phyloP scores from a whole-genome alignment of 2,797 vertebrate genomes.

The Diplodus sargus region DNA sequence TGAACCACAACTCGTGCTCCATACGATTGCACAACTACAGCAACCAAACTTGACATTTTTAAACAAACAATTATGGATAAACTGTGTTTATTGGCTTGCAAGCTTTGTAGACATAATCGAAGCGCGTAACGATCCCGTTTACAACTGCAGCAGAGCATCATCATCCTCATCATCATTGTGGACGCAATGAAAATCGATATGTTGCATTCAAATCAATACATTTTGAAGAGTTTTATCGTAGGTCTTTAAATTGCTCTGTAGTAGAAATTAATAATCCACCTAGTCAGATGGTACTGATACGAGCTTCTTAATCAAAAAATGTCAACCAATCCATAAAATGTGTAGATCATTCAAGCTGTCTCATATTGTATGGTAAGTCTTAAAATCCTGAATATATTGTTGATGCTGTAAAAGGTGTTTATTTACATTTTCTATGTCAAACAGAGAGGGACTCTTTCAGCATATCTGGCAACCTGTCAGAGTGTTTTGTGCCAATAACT shows the following conservation, averaged over 20 bases:
- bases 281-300: neutral
- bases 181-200: conserved; percentile 1
- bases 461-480: too few relatives aligned
- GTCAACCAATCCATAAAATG: neutral
- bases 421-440: too few relatives aligned
- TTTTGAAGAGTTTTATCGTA: neutral
- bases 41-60: neutral
- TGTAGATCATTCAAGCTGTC: neutral
- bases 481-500: too few relatives aligned
- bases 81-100: neutral
- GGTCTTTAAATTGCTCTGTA: neutral
- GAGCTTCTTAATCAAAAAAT: neutral
- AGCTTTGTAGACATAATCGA: neutral
- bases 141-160: neutral
- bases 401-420: neutral
- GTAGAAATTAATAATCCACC: neutral
- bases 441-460: too few relatives aligned
- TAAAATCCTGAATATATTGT: neutral
- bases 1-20: neutral
- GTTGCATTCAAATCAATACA: conserved; percentile 7
- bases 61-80: neutral
- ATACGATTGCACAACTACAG: neutral
- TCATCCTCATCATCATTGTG: neutral
- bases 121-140: neutral
- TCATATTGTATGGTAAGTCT: neutral